These are phyloP conservation scores for Frieseomelitta varia DNA, from an alignment of 1,140 invertebrate genomes.

Conservation along the genomic window DNA sequence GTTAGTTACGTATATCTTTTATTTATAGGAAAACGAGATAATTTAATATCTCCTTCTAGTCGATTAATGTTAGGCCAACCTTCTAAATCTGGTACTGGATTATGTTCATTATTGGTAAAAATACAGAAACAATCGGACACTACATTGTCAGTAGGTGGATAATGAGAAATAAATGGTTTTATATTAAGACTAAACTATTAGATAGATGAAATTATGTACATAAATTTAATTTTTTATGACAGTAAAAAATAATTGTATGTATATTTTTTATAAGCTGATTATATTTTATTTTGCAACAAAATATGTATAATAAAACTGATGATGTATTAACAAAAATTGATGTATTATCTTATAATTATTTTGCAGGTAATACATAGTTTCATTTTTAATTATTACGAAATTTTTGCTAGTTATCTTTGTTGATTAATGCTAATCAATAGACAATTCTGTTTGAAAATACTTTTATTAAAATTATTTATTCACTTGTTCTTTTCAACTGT, in stretches of 20 bases:
- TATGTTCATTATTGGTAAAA: conserved; percentile 83
- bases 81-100: conserved; percentile 92
- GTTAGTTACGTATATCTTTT: conserved; percentile 39
- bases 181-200: conserved; percentile 17
- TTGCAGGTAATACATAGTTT: conserved; percentile 10
- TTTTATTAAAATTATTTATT: conserved; percentile 55
- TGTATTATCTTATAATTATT: conserved; percentile 1
- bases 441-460: conserved; percentile 47
- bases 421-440: conserved; percentile 52
- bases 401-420: conserved; percentile 38
- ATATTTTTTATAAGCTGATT: conserved; percentile 50
- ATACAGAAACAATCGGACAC: conserved; percentile 56
- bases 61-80: conserved; percentile 93
- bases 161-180: not conserved
- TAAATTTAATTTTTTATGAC: conserved; percentile 13
- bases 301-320: conserved; percentile 46
- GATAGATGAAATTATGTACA: conserved; percentile 32
- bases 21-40: conserved; percentile 86
- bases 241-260: conserved; percentile 12
- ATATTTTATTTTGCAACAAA: conserved; percentile 54
- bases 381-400: conserved; percentile 23
- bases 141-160: conserved; percentile 2
- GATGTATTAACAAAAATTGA: conserved; percentile 38
- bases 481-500: conserved; percentile 85
- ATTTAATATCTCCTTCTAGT: conserved; percentile 93